Evolutionary conservation across 2,797 vertebrate species (phyloP), one percentile per base, ranked within the genome.

Genomic region (Acrocephalus scirpaceus): DNA sequence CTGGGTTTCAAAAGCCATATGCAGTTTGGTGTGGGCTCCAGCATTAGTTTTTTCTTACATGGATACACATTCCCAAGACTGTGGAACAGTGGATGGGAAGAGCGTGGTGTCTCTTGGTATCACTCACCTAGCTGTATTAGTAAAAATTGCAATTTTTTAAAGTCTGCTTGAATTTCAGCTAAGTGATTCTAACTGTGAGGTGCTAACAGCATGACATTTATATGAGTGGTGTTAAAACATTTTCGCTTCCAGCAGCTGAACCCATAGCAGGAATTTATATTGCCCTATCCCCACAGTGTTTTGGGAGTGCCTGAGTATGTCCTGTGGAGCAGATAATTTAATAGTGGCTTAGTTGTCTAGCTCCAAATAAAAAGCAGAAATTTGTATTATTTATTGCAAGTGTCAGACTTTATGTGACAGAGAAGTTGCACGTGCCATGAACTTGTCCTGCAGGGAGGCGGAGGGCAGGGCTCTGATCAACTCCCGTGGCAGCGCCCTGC

Each of bases 141-240:
- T 79, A 70, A 88, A 94, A 93, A 62, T 4, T 5, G 44, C 45
- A 40, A 0, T 86, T 90, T 61, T 69, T 45, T 78, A 4, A 84
- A 65, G 73, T 81, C 87, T 87, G 86, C 69, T 89, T 92, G 84
- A 53, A 54, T 95, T 95, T 92, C 92, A 69, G 40, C 86, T 42
- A 79, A 95, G 61, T 90, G 90, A 85, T 76, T 38, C 92, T 95
- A 95, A 86, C 94, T n/a, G 57, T 51, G 48, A 95, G 75, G 66
- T 96, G 95, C 96, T 97, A 97, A 97, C 96, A 90, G 97, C 96
- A 94, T 97, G 97, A 56, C 48, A 36, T 94, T 92, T 94, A 78
- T 79, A 88, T 89, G 88, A 66, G 36, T 85, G 77, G 54, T 87
- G 54, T 79, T 92, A 91, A 93, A 96, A 90, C 75, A 65, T 95